Base-by-base conservation (phyloP, 2,113 vertebrate species). In the Podocnemis expansa region DNA sequence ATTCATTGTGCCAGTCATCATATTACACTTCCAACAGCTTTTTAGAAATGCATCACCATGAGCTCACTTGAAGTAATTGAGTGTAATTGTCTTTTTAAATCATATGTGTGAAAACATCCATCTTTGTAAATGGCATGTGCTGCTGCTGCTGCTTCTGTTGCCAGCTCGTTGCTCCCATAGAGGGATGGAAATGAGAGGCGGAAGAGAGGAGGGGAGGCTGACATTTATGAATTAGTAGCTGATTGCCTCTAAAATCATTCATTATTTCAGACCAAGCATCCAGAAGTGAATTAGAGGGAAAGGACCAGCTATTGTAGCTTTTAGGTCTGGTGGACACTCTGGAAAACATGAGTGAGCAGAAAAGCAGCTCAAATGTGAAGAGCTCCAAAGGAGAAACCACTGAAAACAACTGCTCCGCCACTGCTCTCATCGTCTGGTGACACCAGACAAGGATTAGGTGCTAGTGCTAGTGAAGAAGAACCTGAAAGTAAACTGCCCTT, bases 21-120 rank as follows among this genome's bases (percentile, higher is more conserved):
- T 91, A 91, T 80, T 93, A 90, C 94, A 93, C 90, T 93, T 96
- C 94, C 2, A 0, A 0, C 96, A 95, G 93, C 96, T 94, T 93
- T 95, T 97, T 90, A 95, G 96, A 95, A 96, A 96, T 95, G 94
- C 88, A 96, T 96, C 96, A 95, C 93, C 25, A 6, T 93, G 93
- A 76, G 93, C 94, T 97, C 95, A 92, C 95, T 97, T 96, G 95
- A 91, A 94, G 95, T 97, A 97, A 97, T 97, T 97, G 96, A 97
- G 96, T 96, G 94, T 97, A 97, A 96, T 96, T 97, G 95, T 96
- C 95, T 96, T 96, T 96, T 97, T 96, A 96, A 90, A 90, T 96
- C 1, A 2, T 95, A 88, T 51, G 87, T 96, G 95, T 97, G 93
- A 96, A 76, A 97, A 84, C 95, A 97, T 97, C 96, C 90, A 89